Evolutionary conservation across 1,140 invertebrate genomes (phyloP), one percentile per base, ranked within the genome.

Genomic region (Dendrolimus punctatus): DNA sequence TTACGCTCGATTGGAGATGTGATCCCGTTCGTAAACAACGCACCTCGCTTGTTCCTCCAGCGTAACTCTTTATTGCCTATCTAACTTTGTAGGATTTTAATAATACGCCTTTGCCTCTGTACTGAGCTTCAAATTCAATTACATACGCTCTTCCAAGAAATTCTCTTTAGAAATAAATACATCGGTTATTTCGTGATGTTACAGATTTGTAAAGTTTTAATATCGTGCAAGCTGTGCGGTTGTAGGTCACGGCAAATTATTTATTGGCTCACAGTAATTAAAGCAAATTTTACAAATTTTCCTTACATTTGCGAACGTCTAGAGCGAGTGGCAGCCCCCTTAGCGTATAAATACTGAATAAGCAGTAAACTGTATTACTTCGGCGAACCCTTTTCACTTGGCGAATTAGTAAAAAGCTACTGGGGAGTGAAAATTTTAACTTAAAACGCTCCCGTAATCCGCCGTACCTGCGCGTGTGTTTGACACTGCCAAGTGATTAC

Each of bases 351-450:
- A 85, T 85, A 85, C 82, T 85, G 82, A 84, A 85, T 85, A 85
- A 85, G 82, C 82, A 85, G 80, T 81, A 84, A 85, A 84, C 82
- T 82, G 82, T 86, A 84, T 86, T 86, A 82, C 82, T 86, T 82
- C 78, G 66, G 61, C 75, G 80, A 86, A 86, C 83, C 83, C 83
- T 86, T 86, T 86, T 86, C 83, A 86, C 83, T 86, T 86, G 80
- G 83, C 83, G 79, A 86, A 86, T 86, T 86, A 86, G 83, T 86
- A 86, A 86, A 86, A 86, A 86, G 80, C 83, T 74, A 82, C 76
- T 72, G 79, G 83, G 80, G 79, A 84, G 82, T 81, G 82, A 86
- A 81, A 82, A 86, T 86, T 82, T 86, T 84, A 84, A 84, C 71
- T 84, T 83, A 85, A 85, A 23, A 84, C 68, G 72, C 75, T 70